phyloP scores from a whole-genome alignment of 2,888 invertebrate genomes.

The Oxycera nigricornis region DNA sequence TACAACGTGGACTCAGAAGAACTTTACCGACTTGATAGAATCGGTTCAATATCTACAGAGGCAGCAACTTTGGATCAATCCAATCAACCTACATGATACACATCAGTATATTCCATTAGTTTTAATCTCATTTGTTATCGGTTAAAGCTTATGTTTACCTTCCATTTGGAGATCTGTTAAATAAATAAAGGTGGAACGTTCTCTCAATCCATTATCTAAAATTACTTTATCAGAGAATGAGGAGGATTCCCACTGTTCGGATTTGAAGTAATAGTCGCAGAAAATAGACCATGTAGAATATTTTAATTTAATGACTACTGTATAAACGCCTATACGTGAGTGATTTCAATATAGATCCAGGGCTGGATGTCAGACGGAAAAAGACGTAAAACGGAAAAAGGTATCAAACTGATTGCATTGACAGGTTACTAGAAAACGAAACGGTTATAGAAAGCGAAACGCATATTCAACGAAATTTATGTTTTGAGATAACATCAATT shows the following conservation, averaged over 20 bases:
- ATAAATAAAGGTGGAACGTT: neutral
- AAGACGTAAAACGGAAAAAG: no score
- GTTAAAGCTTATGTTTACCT: neutral
- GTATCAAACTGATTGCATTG: no score
- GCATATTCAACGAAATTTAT: no score
- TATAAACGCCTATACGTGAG: no score
- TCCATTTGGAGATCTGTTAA: neutral
- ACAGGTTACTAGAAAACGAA: no score
- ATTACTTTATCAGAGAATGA: neutral
- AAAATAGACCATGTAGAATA: no score
- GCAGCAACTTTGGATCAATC: neutral
- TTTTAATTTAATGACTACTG: no score
- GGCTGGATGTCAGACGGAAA: no score
- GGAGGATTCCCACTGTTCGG: neutral
- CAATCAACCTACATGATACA: neutral
- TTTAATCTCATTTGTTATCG: neutral
- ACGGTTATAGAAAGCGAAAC: no score
- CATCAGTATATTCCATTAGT: neutral
- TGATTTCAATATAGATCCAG: no score
- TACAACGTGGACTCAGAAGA: neutral
- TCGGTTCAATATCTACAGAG: neutral
- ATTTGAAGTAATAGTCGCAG: no score
- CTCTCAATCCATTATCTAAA: neutral
- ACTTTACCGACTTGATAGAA: neutral
- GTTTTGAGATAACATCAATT: no score